These are phyloP conservation scores for Rhaphigaster nebulosa DNA, from an alignment of 2,888 invertebrate species.

Conservation along the genomic window DNA sequence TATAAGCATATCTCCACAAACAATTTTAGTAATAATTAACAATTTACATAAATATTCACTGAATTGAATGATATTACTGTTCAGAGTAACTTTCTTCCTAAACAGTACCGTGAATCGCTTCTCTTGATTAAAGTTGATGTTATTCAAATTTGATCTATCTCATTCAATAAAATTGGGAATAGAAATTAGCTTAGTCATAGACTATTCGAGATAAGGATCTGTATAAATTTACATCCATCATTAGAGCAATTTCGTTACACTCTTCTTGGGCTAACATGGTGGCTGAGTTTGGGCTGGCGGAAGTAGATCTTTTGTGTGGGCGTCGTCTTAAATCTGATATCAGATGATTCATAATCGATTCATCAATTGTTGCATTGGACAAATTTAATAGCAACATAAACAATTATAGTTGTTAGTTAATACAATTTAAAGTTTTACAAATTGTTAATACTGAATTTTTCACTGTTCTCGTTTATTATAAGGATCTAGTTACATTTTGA, in stretches of 20 bases:
- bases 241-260: neutral
- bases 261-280: neutral
- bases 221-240: slow-evolving; percentile 42
- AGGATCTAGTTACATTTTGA: no score
- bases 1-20: no score
- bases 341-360: neutral
- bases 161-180: slow-evolving; percentile 6
- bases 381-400: neutral
- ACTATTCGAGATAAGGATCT: neutral
- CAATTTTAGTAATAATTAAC: neutral
- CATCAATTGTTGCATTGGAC: neutral
- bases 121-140: neutral
- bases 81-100: neutral
- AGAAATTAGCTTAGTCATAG: neutral
- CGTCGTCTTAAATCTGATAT: neutral
- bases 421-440: no score
- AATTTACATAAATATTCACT: neutral
- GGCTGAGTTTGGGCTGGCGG: neutral
- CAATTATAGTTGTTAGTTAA: neutral
- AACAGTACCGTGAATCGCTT: neutral
- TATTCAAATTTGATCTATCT: neutral
- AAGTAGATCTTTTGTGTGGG: neutral
- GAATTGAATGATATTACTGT: neutral
- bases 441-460: no score
- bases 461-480: no score